Base-by-base conservation (phyloP, 1,140 invertebrate genomes). In the Phocides pigmalion region DNA sequence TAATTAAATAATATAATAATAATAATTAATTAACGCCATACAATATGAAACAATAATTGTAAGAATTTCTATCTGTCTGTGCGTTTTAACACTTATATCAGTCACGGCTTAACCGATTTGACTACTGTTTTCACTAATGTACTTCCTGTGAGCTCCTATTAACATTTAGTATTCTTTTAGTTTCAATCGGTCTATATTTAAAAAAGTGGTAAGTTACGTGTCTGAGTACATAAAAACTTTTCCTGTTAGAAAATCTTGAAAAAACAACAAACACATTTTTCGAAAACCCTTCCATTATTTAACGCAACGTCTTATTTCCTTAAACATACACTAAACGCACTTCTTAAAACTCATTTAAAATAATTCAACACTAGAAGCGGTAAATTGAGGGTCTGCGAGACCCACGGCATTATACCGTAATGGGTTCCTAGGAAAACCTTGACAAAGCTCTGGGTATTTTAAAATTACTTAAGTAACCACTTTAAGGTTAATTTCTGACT, bases 381-480 rank as follows among this genome's bases (percentile, higher is more conserved):
- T 16, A 46, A 58, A 58, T 58, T 58, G 12, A 16, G 37, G 53
- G 53, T 42, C 16, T 58, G 22, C 11, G 11, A 46, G 19, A 39
- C 63, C 63, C 14, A 39, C 44, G 46, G 53, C 63, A 65, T 51
- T 59, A 15, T 28, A 15, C 20, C 20, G 12, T 59, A 65, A 65
- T 65, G 63, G 56, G 46, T 65, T 65, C 53, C 41, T 14, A 47
- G 63, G 39, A 64, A 8, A 64, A 41, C 62, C 62, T 64, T 64
- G 62, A 64, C 51, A 54, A 64, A 56, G 44, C 35, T 53, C 51
- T 56, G 56, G 50, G 50, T 56, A 64, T 56, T 64, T 9, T 64
- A 49, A 46, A 64, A 64, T 37, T 32, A 32, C n/a, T 8, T 32
- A n/a, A 11, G 28, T 32, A 32, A 32, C 28, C n/a, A 28, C 28